Base-by-base conservation (phyloP, 2,797 vertebrate genomes). In the Sebastes oblongus region DNA sequence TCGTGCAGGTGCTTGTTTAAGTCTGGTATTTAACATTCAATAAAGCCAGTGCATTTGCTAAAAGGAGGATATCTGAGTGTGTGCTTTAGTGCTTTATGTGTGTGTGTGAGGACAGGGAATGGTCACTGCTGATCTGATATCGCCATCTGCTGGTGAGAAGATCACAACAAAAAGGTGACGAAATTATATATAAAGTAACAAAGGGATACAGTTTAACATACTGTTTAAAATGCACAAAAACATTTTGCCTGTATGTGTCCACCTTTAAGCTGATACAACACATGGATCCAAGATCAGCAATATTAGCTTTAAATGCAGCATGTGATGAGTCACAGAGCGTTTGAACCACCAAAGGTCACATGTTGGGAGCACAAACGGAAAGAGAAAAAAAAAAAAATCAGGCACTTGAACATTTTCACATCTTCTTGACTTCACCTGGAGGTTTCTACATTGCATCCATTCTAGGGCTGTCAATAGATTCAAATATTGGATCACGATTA, bases 31-130 rank as follows among this genome's bases (percentile, higher is more conserved):
- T 83, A 85, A 88, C 87, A 90, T 88, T 85, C 87, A 95, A 94
- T 94, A 95, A 95, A 95, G 67, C 70, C 89, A 85, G 86, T 91
- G 93, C 65, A 83, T 95, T 95, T 90, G 86, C 73, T 93, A 88
- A 89, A 69, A 3, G 29, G 66, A 82, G 72, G 64, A 69, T 73
- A 69, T 82, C 30, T 72, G 52, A 61, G 75, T 64, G 67, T 84
- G 74, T 86, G 27, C 30, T 69, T 78, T 82, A 39, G 46, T 86
- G 56, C 75, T 55, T 29, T 67, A 30, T 67, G 42, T 22, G 46
- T 39, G 32, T 39, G 36, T 6, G 36, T 14, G 36, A 3, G 16
- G 14, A 9, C 2, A 3, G 20, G 13, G 14, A 16, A 13, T 10
- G 52, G 8, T 34, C 27, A 66, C n/a, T 22, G 39, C 27, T 85